phyloP scores from a whole-genome alignment of 1,140 invertebrate genomes.

The Sarcophaga peregrina region DNA sequence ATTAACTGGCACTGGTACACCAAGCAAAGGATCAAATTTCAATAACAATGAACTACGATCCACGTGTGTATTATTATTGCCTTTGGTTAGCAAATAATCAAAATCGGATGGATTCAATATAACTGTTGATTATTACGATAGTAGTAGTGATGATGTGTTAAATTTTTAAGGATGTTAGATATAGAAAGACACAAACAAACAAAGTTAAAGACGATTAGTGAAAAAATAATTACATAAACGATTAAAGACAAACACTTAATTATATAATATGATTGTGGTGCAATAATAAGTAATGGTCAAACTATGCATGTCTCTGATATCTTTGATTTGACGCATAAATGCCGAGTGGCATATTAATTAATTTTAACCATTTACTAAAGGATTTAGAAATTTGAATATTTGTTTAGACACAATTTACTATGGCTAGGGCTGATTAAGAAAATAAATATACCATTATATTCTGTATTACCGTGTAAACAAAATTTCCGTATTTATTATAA shows the following conservation, averaged over 20 bases:
- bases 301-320: too few relatives aligned
- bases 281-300: too few relatives aligned
- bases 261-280: too few relatives aligned
- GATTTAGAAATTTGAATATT: too few relatives aligned
- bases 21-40: constrained; percentile 64
- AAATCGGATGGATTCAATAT: constrained; percentile 65
- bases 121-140: constrained; percentile 48
- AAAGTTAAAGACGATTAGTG: not conserved
- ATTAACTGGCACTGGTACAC: constrained; percentile 59
- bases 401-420: too few relatives aligned
- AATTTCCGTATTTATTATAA: too few relatives aligned
- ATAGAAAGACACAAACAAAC: not conserved
- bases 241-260: not conserved
- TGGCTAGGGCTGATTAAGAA: too few relatives aligned
- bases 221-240: not conserved
- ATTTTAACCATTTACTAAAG: too few relatives aligned
- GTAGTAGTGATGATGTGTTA: not conserved
- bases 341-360: too few relatives aligned
- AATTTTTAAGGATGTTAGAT: not conserved
- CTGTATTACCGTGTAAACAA: too few relatives aligned
- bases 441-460: too few relatives aligned
- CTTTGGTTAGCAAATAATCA: constrained; percentile 65
- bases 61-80: constrained; percentile 56
- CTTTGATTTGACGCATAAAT: too few relatives aligned
- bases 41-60: constrained; percentile 63